Evolutionary conservation across 1,140 invertebrate genomes (phyloP).

Genomic region (Lepidurus couesii): DNA sequence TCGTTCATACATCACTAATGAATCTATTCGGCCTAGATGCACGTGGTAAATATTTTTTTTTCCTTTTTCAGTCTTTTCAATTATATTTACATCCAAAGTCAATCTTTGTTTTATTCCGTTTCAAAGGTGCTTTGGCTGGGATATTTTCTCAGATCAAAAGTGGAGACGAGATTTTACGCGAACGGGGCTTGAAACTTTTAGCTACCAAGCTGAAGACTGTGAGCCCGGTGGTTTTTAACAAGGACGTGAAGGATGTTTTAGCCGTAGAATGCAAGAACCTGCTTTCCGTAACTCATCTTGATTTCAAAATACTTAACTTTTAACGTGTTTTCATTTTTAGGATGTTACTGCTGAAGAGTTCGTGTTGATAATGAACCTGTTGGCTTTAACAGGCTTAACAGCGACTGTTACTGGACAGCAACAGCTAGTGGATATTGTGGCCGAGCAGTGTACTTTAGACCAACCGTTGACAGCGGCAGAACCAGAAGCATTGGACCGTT

Average conservation of each 20-base stretch:
- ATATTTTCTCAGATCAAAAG: constrained; percentile 80
- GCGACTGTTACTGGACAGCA: constrained; percentile 75
- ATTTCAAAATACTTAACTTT: constrained; percentile 23
- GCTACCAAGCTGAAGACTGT: constrained; percentile 72
- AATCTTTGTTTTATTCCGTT: constrained; percentile 37
- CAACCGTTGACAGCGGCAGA: constrained; percentile 69
- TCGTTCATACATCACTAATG: constrained; percentile 65
- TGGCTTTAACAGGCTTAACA: constrained; percentile 71
- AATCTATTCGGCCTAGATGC: constrained; percentile 58
- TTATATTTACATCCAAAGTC: background rate
- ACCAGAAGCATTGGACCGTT: constrained; percentile 67
- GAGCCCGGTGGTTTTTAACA: constrained; percentile 68
- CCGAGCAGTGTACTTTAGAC: constrained; percentile 53
- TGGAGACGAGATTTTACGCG: constrained; percentile 67
- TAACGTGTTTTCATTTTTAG: constrained; percentile 46
- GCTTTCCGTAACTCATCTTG: constrained; percentile 33
- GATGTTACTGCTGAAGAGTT: constrained; percentile 89
- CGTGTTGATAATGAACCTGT: constrained; percentile 76
- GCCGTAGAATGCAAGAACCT: constrained; percentile 82
- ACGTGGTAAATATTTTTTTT: constrained; percentile 48
- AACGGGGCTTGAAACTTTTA: constrained; percentile 83
- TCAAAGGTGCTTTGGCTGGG: constrained; percentile 63
- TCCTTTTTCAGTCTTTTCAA: background rate
- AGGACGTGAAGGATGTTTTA: constrained; percentile 79
- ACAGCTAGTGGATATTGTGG: constrained; percentile 70